Conservation (phyloP, 2,888 invertebrate species). For the Spisula solida region DNA sequence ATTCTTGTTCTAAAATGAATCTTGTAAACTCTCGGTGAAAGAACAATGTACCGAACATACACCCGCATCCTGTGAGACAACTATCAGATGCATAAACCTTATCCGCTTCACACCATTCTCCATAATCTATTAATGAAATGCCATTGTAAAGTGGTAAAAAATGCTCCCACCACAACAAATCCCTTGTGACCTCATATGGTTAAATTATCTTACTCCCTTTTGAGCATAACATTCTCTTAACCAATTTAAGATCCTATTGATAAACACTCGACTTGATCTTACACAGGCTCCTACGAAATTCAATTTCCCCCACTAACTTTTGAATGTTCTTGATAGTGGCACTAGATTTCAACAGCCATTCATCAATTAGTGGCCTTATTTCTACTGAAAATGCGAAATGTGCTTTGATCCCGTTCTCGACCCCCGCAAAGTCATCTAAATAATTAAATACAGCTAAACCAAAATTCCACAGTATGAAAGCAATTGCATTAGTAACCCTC, state of each 20-base stretch:
- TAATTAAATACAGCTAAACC: conserved; percentile 23
- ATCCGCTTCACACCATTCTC: neutral
- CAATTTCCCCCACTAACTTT: conserved; percentile 18
- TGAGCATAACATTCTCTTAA: neutral
- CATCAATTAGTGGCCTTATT: neutral
- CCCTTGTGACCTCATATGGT: neutral
- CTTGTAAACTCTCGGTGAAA: conserved; percentile 1
- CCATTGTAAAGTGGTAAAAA: no score
- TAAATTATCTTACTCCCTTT: neutral
- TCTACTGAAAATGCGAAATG: neutral
- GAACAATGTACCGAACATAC: neutral
- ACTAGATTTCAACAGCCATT: neutral
- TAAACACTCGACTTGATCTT: neutral
- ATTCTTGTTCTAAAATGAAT: neutral
- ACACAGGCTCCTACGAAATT: conserved; percentile 25
- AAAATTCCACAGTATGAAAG: conserved; percentile 20
- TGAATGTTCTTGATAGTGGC: conserved; percentile 7
- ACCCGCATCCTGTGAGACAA: neutral
- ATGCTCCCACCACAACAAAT: conserved; percentile 10
- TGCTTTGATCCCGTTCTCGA: neutral
- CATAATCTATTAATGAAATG: no score
- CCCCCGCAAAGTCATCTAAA: no score
- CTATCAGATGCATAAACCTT: conserved; percentile 5
- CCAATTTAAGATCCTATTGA: conserved; percentile 27
- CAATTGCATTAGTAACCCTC: conserved; percentile 12